phyloP scores from a whole-genome alignment of 2,888 invertebrate species.

The Eubasilissa splendida region DNA sequence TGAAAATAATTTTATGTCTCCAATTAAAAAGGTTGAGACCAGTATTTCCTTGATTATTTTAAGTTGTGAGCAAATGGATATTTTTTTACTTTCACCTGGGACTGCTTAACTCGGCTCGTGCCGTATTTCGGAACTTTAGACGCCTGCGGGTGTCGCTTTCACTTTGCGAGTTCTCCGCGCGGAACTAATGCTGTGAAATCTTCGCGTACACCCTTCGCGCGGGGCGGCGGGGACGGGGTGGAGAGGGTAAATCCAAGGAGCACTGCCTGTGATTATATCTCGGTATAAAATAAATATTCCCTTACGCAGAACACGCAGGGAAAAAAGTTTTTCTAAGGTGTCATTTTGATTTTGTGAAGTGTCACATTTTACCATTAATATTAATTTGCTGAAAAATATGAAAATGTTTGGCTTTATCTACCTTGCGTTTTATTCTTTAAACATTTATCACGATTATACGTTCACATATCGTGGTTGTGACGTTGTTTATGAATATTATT shows the following conservation, averaged over 20 bases:
- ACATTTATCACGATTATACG: too few species aligned
- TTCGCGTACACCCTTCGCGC: constrained; percentile 43
- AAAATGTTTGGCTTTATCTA: too few species aligned
- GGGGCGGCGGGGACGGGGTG: constrained; percentile 3
- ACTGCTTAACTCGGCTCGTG: background rate
- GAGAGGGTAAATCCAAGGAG: constrained; percentile 27
- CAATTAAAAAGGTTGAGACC: background rate
- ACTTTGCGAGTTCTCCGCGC: constrained; percentile 49
- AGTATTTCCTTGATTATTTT: too few species aligned
- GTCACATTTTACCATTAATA: too few species aligned
- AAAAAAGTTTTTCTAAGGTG: constrained; percentile 7
- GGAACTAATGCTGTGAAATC: constrained; percentile 59
- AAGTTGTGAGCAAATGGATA: too few species aligned
- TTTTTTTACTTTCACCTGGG: too few species aligned
- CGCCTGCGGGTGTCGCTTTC: constrained; percentile 53
- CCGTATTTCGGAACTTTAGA: constrained; percentile 7
- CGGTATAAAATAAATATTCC: constrained; percentile 16
- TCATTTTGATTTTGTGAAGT: constrained; percentile 8
- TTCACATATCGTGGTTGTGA: too few species aligned
- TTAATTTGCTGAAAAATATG: too few species aligned
- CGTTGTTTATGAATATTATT: too few species aligned
- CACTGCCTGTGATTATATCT: constrained; percentile 33
- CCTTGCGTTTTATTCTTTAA: too few species aligned
- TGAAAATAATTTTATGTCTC: too few species aligned
- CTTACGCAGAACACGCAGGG: constrained; percentile 1